phyloP scores from a whole-genome alignment of 2,797 vertebrate genomes.

The Huso huso region DNA sequence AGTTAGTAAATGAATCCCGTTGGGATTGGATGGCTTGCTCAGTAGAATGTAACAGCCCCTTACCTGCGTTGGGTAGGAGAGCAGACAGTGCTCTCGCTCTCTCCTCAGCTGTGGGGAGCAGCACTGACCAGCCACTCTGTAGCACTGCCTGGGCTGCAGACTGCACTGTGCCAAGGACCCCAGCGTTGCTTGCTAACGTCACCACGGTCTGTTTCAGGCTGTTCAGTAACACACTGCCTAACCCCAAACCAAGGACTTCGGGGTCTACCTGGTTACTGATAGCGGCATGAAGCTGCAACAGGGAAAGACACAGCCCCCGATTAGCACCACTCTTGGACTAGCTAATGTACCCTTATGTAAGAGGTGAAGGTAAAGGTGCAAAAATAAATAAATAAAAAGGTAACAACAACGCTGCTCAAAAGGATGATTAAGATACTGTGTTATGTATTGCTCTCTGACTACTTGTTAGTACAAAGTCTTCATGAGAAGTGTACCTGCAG shows the following conservation, averaged over 20 bases:
- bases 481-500: constrained; percentile 70
- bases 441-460: too few species aligned
- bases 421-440: too few species aligned
- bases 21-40: not conserved
- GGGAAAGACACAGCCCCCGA: not conserved
- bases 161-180: constrained; percentile 88
- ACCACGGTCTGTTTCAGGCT: constrained; percentile 95
- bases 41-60: constrained; percentile 7
- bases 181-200: constrained; percentile 85
- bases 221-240: constrained; percentile 82
- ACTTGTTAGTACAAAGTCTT: too few species aligned
- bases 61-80: constrained; percentile 86
- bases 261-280: constrained; percentile 96
- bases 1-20: not conserved
- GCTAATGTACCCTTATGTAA: too few species aligned
- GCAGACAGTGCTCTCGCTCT: constrained; percentile 87
- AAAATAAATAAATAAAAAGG: not conserved
- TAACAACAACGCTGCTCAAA: too few species aligned
- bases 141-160: constrained; percentile 88
- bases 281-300: constrained; percentile 81
- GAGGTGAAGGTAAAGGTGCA: not conserved
- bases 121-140: constrained; percentile 93
- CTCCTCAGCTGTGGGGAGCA: constrained; percentile 92
- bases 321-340: not conserved
- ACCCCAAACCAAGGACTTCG: constrained; percentile 82